Base-by-base conservation (phyloP, 2,888 invertebrate genomes). In the Cremastobaeus sp. region DNA sequence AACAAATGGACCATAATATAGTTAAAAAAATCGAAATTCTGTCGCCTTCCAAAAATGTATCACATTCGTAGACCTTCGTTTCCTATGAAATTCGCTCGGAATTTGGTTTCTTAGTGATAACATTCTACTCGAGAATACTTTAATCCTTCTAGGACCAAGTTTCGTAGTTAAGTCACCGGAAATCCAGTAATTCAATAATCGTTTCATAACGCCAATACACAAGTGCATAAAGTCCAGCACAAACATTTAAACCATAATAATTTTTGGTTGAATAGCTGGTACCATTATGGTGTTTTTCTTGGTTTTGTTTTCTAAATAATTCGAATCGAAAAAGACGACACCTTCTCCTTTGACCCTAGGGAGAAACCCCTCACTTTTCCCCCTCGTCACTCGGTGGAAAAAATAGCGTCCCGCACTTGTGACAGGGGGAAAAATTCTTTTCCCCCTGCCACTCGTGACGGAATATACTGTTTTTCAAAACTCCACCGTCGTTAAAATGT, bases 141-240 rank as follows among this genome's bases (percentile, higher is more conserved):
- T 17, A 8, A 5, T 50, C 12, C 12, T 11, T 20, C 3, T 30
- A 2, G 8, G 12, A 8, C 62, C 21, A 11, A 62, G 12, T 43
- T 30, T 50, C 4, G 20, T 20, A 45, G 4, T 12, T 11, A 48
- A 62, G 11, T 62, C 34, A 12, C 35, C 18, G 1, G 9, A 1
- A 0, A 59, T 1, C 64, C 64, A 75, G n/a, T 34, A 64, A 0
- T 41, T 12, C 18, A 75, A 21, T 15, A 75, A 45, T 59, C 43
- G 62, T 30, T 48, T 45, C 15, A 18, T 37, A 25, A 52, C 32
- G 1, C 66, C 25, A 11, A 21, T 37, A 17, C 47, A 60, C 17
- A 59, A 45, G n/a, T 59, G 57, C 57, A 59, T 59, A n/a, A 48
- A 48, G 11, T 55, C 45, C 11, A 59, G 14, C 1, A 45, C 35